These are phyloP conservation scores for Coilia nasus DNA, from an alignment of 2,797 vertebrate species.

Conservation along the genomic window DNA sequence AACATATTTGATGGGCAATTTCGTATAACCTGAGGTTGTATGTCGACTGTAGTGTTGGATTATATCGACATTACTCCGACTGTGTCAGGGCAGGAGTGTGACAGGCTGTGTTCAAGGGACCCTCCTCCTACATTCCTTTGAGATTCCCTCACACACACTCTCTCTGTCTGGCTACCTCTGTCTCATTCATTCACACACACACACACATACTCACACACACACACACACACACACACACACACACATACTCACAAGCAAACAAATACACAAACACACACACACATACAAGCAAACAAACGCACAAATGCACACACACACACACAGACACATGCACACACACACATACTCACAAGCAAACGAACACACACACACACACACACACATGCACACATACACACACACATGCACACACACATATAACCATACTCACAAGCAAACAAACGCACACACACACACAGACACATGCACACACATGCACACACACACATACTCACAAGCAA, in stretches of 20 bases:
- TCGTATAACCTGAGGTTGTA: neutral
- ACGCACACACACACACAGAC: neutral
- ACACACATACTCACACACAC: neutral
- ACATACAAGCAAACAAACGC: neutral
- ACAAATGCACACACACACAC: neutral
- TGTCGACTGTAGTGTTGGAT: neutral
- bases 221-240: neutral
- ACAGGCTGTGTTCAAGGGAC: neutral
- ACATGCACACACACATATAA: neutral
- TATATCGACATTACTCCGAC: neutral
- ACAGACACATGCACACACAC: no score
- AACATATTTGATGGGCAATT: neutral
- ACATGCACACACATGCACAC: no score
- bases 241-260: neutral
- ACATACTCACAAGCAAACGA: neutral
- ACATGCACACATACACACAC: neutral
- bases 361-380: neutral
- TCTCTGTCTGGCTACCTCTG: no score
- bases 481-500: no score
- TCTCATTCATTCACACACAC: neutral
- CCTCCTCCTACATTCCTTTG: neutral
- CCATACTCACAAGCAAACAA: neutral
- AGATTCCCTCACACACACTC: neutral
- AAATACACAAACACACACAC: neutral
- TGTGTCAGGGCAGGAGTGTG: neutral